Evolutionary conservation across 2,797 vertebrate genomes (phyloP).

Genomic region (Pangasius sanitwongsei): DNA sequence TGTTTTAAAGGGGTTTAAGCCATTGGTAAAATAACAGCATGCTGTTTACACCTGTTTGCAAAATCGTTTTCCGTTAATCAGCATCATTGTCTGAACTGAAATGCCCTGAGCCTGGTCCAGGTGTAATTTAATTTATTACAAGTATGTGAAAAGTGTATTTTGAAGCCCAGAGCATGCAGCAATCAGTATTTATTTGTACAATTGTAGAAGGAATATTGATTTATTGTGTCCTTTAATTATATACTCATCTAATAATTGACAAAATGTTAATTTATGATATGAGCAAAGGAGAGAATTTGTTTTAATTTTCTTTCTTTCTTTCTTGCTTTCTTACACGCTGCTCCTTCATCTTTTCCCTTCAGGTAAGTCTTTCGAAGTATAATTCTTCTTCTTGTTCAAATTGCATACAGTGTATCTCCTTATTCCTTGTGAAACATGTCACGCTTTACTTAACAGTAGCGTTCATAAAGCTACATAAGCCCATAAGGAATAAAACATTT

Average conservation of each 20-base stretch:
- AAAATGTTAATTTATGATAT: neutral
- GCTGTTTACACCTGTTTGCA: neutral
- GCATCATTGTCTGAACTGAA: neutral
- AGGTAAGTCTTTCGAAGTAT: slow-evolving; percentile 28
- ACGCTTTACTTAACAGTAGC: neutral
- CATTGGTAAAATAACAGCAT: neutral
- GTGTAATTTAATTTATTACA: neutral
- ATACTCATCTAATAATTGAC: too few relatives aligned
- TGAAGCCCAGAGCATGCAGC: neutral
- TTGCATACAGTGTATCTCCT: neutral
- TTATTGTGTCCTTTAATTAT: neutral
- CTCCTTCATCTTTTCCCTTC: neutral
- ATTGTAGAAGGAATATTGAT: neutral
- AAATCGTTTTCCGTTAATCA: neutral
- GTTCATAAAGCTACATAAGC: neutral
- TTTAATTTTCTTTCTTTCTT: neutral
- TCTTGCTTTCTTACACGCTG: neutral
- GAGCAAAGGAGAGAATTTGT: neutral
- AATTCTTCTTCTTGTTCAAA: neutral
- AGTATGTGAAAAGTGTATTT: neutral
- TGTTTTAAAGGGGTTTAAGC: neutral
- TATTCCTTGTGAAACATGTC: neutral
- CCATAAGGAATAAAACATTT: too few relatives aligned
- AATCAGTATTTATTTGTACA: neutral
- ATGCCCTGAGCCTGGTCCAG: neutral